Base-by-base conservation (phyloP, 2,888 invertebrate genomes). In the Meganola albula region DNA sequence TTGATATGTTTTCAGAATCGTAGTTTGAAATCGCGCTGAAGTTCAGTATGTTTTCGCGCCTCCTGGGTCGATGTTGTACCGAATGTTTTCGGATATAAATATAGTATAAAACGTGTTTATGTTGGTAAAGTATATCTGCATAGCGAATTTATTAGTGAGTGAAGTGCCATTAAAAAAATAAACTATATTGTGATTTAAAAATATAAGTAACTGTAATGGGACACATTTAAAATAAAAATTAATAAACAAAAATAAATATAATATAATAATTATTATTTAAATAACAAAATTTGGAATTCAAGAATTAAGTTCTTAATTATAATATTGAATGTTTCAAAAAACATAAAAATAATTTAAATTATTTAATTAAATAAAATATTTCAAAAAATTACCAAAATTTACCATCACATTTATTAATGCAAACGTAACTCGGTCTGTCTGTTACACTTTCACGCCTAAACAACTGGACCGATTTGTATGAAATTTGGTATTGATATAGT, bases 11-110 rank as follows among this genome's bases (percentile, higher is more conserved):
- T 31, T 25, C 23, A 30, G 31, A 27, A 31, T 18, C 35, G 11
- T 24, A 23, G 32, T 35, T 42, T 31, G 31, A 44, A 39, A 29
- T 29, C 31, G 36, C 39, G 32, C 34, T 16, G 31, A 38, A 25
- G 40, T 46, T 59, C 65, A 64, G 63, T 64, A 24, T 21, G 34
- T 34, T 24, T 29, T 42, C 40, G 55, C 41, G 33, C 44, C 51
- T 43, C 45, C 48, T 44, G 42, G 52, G 46, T 50, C 44, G 27
- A 40, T 47, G 62, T 53, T 53, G 57, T 52, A 49, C 43, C 39
- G 24, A 36, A 28, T 24, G 26, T 14, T 51, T 50, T 45, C 36
- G 33, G 27, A 20, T 36, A 37, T 32, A 36, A 34, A 37, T 33
- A 36, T n/a, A 5, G n/a, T 23, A 27, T 44, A 43, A 20, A 28